These are phyloP conservation scores for Planococcus citri DNA, from an alignment of 1,140 invertebrate species.

Conservation along the genomic window DNA sequence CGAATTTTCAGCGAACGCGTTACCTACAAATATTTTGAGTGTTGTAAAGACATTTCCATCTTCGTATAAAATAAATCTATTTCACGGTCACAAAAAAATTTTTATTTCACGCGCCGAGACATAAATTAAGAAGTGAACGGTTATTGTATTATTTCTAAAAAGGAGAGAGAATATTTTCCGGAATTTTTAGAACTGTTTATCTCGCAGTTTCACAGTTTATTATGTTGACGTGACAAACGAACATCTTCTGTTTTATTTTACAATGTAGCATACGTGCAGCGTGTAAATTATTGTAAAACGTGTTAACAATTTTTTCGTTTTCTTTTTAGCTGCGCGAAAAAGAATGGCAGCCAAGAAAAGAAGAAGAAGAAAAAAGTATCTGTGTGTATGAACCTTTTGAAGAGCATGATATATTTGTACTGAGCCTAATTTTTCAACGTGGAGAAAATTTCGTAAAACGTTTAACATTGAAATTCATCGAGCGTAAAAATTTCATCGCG, in stretches of 20 bases:
- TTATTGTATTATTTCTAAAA: background rate
- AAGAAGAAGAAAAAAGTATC: background rate
- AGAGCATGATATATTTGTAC: background rate
- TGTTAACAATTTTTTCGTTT: conserved; percentile 3
- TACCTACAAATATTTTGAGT: too few relatives aligned
- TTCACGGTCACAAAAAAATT: background rate
- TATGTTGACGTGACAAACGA: conserved; percentile 6
- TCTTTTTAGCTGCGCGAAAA: background rate
- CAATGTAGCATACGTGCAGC: background rate
- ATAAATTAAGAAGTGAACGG: background rate
- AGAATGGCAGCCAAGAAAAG: background rate
- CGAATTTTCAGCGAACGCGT: too few relatives aligned
- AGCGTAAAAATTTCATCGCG: conserved; percentile 1
- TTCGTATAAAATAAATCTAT: background rate
- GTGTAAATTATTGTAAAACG: conserved; percentile 7
- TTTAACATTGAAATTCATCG: conserved; percentile 7
- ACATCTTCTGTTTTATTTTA: background rate
- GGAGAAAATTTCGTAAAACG: background rate
- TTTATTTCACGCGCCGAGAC: background rate
- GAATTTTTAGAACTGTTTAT: background rate
- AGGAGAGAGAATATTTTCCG: background rate
- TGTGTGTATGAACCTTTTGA: background rate
- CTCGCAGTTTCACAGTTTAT: background rate
- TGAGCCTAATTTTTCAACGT: background rate
- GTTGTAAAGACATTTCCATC: too few relatives aligned